phyloP scores from a whole-genome alignment of 2,113 vertebrate species.

The Pardalotus punctatus region DNA sequence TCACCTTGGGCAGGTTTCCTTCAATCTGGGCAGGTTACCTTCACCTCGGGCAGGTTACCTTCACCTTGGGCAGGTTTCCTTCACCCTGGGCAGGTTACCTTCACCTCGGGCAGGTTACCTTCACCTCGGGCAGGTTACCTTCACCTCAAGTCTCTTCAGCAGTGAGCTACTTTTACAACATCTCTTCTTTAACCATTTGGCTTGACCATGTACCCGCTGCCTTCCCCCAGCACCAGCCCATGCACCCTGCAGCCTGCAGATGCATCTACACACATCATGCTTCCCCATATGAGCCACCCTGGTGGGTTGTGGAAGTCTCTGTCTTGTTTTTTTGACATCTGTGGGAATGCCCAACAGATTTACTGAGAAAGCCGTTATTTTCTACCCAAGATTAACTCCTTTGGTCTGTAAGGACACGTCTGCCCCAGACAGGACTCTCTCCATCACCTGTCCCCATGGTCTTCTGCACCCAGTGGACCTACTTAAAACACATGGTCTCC shows the following conservation, averaged over 20 bases:
- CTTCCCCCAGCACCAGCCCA: neutral
- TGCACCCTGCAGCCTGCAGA: neutral
- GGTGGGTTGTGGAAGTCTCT: neutral
- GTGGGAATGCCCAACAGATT: neutral
- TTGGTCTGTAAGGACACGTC: neutral
- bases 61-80: neutral
- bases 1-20: neutral
- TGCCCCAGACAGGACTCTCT: neutral
- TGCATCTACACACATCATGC: rapidly evolving
- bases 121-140: neutral
- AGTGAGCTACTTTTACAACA: neutral
- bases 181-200: neutral
- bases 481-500: neutral
- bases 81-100: neutral
- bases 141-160: neutral
- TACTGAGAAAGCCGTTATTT: neutral
- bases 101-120: neutral
- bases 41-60: neutral
- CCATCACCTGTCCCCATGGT: neutral
- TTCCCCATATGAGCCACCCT: neutral
- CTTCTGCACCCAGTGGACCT: neutral
- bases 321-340: neutral
- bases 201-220: neutral
- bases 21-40: neutral
- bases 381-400: neutral